Base-by-base conservation (phyloP, 1,140 invertebrate genomes). In the Anadara kagoshimensis region DNA sequence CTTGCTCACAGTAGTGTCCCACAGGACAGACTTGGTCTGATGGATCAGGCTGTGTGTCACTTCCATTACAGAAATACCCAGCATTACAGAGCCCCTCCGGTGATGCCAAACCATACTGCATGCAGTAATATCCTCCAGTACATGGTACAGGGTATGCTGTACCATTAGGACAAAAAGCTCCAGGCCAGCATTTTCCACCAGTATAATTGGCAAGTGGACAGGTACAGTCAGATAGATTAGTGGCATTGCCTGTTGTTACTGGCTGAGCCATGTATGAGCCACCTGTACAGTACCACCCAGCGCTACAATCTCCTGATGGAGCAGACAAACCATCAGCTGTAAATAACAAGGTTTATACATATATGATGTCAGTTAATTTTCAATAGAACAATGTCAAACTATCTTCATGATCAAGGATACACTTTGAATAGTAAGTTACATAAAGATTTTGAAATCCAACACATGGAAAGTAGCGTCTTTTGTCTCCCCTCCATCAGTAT, bases 251-350 rank as follows among this genome's bases (percentile, higher is more conserved):
- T 8, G 64, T 63, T 11, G 69, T 64, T 14, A 76, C 68, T 8
- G 86, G 86, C 58, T 81, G 67, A 2, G 78, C 69, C 73, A 81
- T 79, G 54, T 67, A 80, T 5, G 86, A 84, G 1, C 74, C 75
- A n/a, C 85, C 83, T n/a, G 85, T 81, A 63, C 86, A 88, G 74
- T 87, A 88, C 82, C 82, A 88, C 5, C 86, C 86, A 43, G 75
- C 79, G 18, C 76, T 76, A 67, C 86, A 88, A 64, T 85, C 83
- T 56, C 85, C 86, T 56, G 79, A 80, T 0, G 86, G 78, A 12
- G 49, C 56, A 47, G 72, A 45, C 44, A 86, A 53, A 18, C 86
- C 86, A 78, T 85, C 85, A 78, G 64, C 85, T 87, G 76, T 18
- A 74, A 77, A 14, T 24, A 67, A 76, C 53, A 53, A 26, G 68